Base-by-base conservation (phyloP, 1,140 invertebrate species). In the Halyomorpha halys region DNA sequence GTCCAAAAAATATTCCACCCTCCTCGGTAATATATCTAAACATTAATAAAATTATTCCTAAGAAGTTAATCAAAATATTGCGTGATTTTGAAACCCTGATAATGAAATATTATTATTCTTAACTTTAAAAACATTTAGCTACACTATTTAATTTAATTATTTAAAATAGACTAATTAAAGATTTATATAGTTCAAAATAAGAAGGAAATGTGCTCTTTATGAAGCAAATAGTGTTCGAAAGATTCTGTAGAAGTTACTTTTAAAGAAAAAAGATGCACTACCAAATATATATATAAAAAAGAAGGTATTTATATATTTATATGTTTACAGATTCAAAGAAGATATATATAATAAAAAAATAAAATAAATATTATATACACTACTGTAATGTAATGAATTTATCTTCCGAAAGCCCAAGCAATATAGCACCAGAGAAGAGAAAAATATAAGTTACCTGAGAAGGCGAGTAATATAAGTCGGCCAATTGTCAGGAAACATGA, bases 401-500 rank as follows among this genome's bases (percentile, higher is more conserved):
- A 23, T 23, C 15, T 25, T 56, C 23, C 18, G 23, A 56, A 56
- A 23, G 18, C 18, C 34, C 53, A 25, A 25, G 53, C 53, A 56
- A 25, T 23, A 23, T 23, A 23, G 23, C 15, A 56, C 34, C 34
- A 6, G 5, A 27, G 14, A 25, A 34, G 16, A 23, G 27, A 6
- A 44, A 16, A 59, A 11, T 59, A 44, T 44, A 39, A 18, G 80
- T 76, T 82, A 92, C 89, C 90, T 85, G 68, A 95, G 79, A 56
- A 94, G 76, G 69, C 88, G 80, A 66, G 90, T 92, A 72, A 94
- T 90, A 73, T 94, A 94, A 72, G 94, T 87, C 3, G 92, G 91
- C 93, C 93, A 97, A 76, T 95, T 93, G 73, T 93, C 89, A 2
- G 93, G 94, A 70, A 97, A 90, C 83, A 96, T 90, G 59, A 95